Evolutionary conservation across 2,888 invertebrate species (phyloP).

Genomic region (Oligia strigilis): DNA sequence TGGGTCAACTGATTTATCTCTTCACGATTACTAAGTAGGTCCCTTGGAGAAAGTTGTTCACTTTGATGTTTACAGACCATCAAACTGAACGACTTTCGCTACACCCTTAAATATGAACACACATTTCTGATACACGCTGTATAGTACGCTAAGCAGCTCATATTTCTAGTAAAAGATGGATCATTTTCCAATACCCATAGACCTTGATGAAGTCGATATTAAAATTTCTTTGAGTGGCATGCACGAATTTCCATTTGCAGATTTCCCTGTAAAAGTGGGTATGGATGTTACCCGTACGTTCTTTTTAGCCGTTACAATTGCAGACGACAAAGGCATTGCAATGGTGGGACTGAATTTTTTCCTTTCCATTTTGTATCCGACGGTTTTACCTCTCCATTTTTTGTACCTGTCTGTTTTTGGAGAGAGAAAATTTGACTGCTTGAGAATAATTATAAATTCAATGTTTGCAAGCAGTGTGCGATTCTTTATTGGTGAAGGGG

Average conservation of each 20-base stretch:
- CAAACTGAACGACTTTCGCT: too few species aligned
- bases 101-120: neutral
- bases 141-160: neutral
- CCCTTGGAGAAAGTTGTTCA: neutral
- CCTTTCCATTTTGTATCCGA: neutral
- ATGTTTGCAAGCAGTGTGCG: too few species aligned
- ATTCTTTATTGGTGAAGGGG: too few species aligned
- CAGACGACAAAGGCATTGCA: conserved; percentile 20
- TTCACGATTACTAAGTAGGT: neutral
- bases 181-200: neutral
- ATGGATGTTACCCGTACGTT: neutral
- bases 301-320: neutral
- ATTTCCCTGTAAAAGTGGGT: neutral
- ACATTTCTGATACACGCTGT: neutral
- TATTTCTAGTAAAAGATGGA: neutral
- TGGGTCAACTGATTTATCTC: neutral
- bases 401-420: neutral
- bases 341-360: neutral
- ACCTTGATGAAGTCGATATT: neutral
- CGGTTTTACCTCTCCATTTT: neutral
- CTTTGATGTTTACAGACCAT: neutral
- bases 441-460: neutral
- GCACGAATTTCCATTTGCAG: neutral
- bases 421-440: neutral
- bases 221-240: conserved; percentile 11